phyloP scores from a whole-genome alignment of 2,113 vertebrate genomes.

The Pseudopipra pipra region DNA sequence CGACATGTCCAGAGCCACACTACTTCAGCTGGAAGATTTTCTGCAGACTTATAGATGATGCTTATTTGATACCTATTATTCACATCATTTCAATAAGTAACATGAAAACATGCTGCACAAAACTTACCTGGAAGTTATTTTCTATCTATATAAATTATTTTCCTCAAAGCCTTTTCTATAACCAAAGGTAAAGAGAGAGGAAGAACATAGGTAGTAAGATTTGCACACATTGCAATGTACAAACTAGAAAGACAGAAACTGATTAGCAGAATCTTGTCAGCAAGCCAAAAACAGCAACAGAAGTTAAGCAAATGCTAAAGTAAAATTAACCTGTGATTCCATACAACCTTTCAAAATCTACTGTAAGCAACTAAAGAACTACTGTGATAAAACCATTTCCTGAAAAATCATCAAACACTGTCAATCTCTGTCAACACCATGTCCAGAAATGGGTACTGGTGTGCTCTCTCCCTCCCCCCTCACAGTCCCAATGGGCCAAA shows the following conservation, averaged over 20 bases:
- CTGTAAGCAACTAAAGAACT: neutral
- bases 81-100: neutral
- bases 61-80: neutral
- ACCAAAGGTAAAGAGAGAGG: neutral
- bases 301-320: constrained; percentile 24
- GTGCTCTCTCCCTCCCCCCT: constrained; percentile 14
- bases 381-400: constrained; percentile 30
- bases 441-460: constrained; percentile 24
- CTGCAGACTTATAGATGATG: neutral
- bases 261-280: constrained; percentile 59
- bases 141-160: neutral
- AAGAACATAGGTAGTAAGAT: neutral
- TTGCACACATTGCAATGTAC: neutral
- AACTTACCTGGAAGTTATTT: neutral
- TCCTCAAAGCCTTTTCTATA: neutral
- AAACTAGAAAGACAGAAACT: constrained; percentile 1
- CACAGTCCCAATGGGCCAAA: neutral
- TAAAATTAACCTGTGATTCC: constrained; percentile 47
- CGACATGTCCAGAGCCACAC: neutral
- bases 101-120: neutral
- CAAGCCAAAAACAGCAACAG: constrained; percentile 43
- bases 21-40: neutral
- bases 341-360: constrained; percentile 18
- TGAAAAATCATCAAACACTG: constrained; percentile 36
- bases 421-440: constrained; percentile 63